Base-by-base conservation (phyloP, 2,797 vertebrate species). In the Tragopan temminckii region DNA sequence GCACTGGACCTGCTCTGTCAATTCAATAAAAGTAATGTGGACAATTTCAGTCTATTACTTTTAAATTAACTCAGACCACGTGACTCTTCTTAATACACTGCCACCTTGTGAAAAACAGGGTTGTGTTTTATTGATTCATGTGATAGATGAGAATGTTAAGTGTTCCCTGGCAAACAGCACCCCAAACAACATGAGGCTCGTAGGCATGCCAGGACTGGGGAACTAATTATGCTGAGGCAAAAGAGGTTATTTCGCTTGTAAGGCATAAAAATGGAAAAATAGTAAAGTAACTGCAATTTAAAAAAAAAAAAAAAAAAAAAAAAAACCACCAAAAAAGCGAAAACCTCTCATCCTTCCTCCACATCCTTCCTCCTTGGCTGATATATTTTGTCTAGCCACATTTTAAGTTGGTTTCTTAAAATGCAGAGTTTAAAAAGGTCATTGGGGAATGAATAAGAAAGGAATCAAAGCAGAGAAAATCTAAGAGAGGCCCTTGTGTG, bases 1-100 rank as follows among this genome's bases (percentile, higher is more conserved):
- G 85, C 74, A 45, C 79, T 63, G 87, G 57, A n/a, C 92, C 75
- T 83, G 67, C 90, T 89, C 80, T 92, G 90, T 94, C 76, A 77
- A 86, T 95, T 98, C 85, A 48, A 96, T 98, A 96, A 96, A 96
- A 93, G 90, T 94, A 95, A 96, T 95, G 96, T 87, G 93, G 97
- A 90, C 96, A 94, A 96, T 97, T 95, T 95, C 94, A 95, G 94
- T 98, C 96, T 97, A 95, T 97, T 97, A 96, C 96, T 97, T 98
- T 97, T 97, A 96, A 97, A 97, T 98, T 97, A 97, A 95, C 96
- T 96, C 92, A 89, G 92, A 91, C 77, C 62, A 14, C 89, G 89
- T 91, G 95, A 95, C 97, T 93, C 85, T 96, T 96, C 96, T 92
- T 96, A 78, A 20, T 96, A 94, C 67, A 68, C 61, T 95, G 94